Base-by-base conservation (phyloP, 2,888 invertebrate species). In the Synergus umbraculus region DNA sequence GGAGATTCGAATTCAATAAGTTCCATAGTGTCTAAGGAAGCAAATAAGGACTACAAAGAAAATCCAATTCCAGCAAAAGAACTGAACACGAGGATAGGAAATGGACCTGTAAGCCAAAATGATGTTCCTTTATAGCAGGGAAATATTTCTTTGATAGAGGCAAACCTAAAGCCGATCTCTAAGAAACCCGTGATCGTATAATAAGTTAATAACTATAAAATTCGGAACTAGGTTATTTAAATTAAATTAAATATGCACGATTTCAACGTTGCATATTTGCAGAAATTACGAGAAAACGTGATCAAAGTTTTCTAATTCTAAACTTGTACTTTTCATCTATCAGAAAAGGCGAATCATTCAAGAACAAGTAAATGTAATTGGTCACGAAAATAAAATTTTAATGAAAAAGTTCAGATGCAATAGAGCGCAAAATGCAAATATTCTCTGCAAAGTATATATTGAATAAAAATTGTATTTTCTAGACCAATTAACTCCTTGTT, bases 111-210 rank as follows among this genome's bases (percentile, higher is more conserved):
- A 58, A 87, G 79, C 81, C 90, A 90, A 78, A 88, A 85, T 41
- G 90, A 91, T 58, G 86, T 87, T 12, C 64, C 90, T 1, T 91
- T 91, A 88, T 91, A 91, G 89, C 90, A 87, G 81, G 84, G 49
- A 73, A 54, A 73, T 54, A 73, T 73, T 58, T 73, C 73, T 0
- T 10, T 63, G 44, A 22, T 76, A 64, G 85, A 88, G 69, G 81
- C 88, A 64, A 86, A 86, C 78, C 84, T 90, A 77, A 90, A 89
- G 83, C 89, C 88, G 64, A 89, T 90, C 67, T 90, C 90, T 10
- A 89, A 90, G 58, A 86, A 86, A 43, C 88, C 90, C 29, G 88
- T 90, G 60, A 81, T 85, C 73, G 73, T 73, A 54, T 73, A 73
- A 49, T 10, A 73, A 41, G 29, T 73, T 58, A 12, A 9, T 9